Conservation (phyloP, 1,140 invertebrate species). For the Babylonia areolata region DNA sequence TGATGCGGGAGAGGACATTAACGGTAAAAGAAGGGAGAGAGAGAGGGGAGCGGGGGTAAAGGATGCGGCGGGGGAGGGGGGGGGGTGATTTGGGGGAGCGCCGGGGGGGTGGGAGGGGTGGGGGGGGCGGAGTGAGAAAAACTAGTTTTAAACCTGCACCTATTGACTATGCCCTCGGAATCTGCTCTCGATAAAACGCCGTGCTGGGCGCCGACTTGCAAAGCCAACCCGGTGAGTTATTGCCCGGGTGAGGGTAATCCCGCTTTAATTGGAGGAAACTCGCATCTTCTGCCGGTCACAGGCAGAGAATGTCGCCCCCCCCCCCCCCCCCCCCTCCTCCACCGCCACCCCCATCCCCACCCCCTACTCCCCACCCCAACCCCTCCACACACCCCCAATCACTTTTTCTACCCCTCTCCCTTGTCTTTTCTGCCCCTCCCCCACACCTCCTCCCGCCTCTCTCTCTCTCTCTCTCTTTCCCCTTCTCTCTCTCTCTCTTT, state of each 20-base stretch:
- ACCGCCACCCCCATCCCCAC: not conserved
- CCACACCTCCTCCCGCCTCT: not conserved
- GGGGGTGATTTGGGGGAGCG: too few species aligned
- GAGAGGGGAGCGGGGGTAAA: too few species aligned
- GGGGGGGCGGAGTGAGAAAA: not conserved
- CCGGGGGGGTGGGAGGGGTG: not conserved
- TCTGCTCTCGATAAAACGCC: not conserved
- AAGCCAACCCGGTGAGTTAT: slow-evolving; percentile 13
- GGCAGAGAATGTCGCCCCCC: not conserved
- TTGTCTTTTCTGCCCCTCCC: not conserved
- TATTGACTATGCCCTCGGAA: not conserved
- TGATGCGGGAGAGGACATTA: too few species aligned
- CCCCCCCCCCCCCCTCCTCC: not conserved
- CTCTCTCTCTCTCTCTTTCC: not conserved
- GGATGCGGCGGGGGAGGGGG: not conserved
- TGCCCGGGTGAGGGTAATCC: slow-evolving; percentile 6
- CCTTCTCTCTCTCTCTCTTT: not conserved
- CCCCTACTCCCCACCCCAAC: not conserved
- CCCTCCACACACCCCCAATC: not conserved
- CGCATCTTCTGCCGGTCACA: slow-evolving; percentile 14
- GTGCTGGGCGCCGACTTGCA: not conserved
- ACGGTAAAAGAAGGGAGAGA: too few species aligned
- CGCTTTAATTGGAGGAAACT: slow-evolving; percentile 23
- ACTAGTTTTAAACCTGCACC: not conserved
- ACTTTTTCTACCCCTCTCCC: not conserved